phyloP scores from a whole-genome alignment of 1,140 invertebrate species.

The Drosophila bipectinata region DNA sequence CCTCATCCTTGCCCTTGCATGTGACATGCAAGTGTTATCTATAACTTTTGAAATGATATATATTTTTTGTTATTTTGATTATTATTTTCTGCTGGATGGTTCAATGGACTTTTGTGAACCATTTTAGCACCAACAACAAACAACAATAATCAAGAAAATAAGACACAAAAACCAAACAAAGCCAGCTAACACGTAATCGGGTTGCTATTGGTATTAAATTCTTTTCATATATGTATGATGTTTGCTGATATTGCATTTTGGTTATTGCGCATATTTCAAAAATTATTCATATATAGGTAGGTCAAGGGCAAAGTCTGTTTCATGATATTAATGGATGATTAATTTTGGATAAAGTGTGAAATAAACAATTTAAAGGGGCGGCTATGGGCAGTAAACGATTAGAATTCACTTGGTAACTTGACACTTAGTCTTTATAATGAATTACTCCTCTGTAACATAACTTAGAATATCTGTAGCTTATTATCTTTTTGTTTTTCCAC shows the following conservation, averaged over 20 bases:
- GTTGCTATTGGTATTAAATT: slow-evolving; percentile 7
- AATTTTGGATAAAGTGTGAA: too few species aligned
- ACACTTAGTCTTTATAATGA: background rate
- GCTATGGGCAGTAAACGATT: slow-evolving; percentile 1
- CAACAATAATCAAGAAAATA: slow-evolving; percentile 7
- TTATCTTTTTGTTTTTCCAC: slow-evolving; percentile 1
- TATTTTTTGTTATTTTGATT: background rate
- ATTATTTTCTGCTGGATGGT: slow-evolving; percentile 15
- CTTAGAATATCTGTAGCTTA: background rate
- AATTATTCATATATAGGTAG: background rate
- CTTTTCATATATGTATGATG: background rate
- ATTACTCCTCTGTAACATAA: background rate
- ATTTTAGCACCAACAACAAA: slow-evolving; percentile 10
- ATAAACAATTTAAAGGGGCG: background rate
- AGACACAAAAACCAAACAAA: background rate
- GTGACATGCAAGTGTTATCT: slow-evolving; percentile 21
- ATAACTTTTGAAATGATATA: slow-evolving; percentile 10
- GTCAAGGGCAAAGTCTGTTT: slow-evolving; percentile 35
- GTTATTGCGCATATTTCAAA: slow-evolving; percentile 31
- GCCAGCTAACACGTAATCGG: slow-evolving; percentile 20
- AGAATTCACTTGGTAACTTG: slow-evolving; percentile 23
- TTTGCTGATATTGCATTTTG: slow-evolving; percentile 42
- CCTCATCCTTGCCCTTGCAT: slow-evolving; percentile 1
- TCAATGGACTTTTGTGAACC: slow-evolving; percentile 38
- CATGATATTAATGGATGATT: background rate